phyloP scores from a whole-genome alignment of 1,140 invertebrate genomes.

The Radopholus similis region DNA sequence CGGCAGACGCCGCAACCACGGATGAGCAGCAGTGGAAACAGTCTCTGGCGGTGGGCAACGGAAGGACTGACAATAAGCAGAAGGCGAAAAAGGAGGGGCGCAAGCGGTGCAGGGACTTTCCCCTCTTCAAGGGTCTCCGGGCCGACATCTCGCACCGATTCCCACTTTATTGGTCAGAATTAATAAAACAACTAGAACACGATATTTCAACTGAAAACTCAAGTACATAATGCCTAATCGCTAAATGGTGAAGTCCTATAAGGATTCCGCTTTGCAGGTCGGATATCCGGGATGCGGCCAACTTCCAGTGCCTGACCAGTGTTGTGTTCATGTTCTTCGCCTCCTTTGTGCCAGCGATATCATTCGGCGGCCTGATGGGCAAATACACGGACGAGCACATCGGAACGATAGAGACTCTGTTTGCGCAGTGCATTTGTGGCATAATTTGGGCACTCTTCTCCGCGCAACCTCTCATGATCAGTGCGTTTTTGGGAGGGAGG shows the following conservation, averaged over 20 bases:
- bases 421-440: conserved; percentile 90
- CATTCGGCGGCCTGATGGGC: conserved; percentile 63
- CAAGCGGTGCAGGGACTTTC: too few relatives aligned
- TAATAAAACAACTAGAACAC: background rate
- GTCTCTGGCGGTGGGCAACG: background rate
- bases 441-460: conserved; percentile 93
- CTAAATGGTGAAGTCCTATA: background rate
- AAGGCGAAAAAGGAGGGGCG: background rate
- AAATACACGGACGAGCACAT: conserved; percentile 31
- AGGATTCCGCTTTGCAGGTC: conserved; percentile 34
- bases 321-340: conserved; percentile 64
- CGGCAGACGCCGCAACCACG: too few relatives aligned
- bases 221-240: background rate
- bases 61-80: conserved; percentile 11
- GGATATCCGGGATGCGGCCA: conserved; percentile 61
- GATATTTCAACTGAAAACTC: background rate
- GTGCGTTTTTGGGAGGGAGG: too few relatives aligned
- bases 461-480: conserved; percentile 91
- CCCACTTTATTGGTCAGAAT: conserved; percentile 68
- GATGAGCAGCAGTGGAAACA: background rate
- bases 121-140: conserved; percentile 60
- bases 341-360: conserved; percentile 62
- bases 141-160: conserved; percentile 66
- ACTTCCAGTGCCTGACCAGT: conserved; percentile 61
- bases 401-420: conserved; percentile 42